Evolutionary conservation across 2,797 vertebrate genomes (phyloP), one percentile per base, ranked within the genome.

Genomic region (Coreius guichenoti): DNA sequence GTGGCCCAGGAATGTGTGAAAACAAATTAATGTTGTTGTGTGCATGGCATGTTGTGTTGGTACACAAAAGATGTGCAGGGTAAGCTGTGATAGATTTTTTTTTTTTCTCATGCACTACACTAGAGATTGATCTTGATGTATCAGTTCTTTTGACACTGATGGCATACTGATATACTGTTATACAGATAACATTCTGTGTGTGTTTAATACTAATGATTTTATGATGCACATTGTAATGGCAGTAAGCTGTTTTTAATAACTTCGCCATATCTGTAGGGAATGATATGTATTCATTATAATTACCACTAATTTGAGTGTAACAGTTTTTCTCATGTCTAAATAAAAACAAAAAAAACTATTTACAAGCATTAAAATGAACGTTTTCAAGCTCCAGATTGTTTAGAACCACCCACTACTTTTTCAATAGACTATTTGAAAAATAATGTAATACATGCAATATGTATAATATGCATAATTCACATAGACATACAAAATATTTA

Each of bases 41-140:
- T 5, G 23, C 45, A 76, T 43, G 36, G 83, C 51, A 61, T 65
- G 73, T 81, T 84, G 58, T 84, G 68, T 85, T 68, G 17, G 26
- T 76, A 58, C 82, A 74, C 36, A 69, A 61, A 68, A 39, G 26
- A 65, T 73, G 65, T 49, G 33, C 31, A 51, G 61, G 74, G 68
- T 23, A 49, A 77, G 65, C 80, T 67, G 56, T 80, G 36, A 87
- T 78, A 49, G 13, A 87, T 81, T 47, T 1, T 0, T 14, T 33
- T 36, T 39, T 8, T 29, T 9, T 56, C 68, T 69, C 0, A 56
- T 39, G 43, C 72, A 39, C 63, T 11, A 12, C 63, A 39, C 63
- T 17, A 12, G 23, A 8, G 56, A 54, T n/a, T n/a, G 51, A n/a
- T 36, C 21, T 77, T n/a, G 21, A 77, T 77, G 33, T 26, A 43